Evolutionary conservation across 2,113 vertebrate species (phyloP), one percentile per base, ranked within the genome.

Genomic region (Melanerpes formicivorus): DNA sequence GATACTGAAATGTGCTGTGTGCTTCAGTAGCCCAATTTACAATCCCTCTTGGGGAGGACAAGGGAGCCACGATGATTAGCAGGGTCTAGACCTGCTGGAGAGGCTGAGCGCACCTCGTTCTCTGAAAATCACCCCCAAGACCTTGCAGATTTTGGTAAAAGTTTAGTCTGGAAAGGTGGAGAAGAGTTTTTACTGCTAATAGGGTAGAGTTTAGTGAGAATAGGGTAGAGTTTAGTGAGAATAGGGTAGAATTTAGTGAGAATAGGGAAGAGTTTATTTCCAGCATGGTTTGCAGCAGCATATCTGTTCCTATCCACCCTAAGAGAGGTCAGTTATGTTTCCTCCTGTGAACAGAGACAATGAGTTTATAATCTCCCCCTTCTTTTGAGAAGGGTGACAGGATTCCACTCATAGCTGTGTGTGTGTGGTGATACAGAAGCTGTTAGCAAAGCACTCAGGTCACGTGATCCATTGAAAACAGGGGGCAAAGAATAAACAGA

Each of bases 391-490:
- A n/a, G 3, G 19, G 30, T 40, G 50, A 65, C 32, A 80, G 37
- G 26, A 83, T 11, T 21, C 66, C 29, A 2, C 40, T 78, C 70
- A 30, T 3, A 16, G 18, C 32, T 22, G 8, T 77, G 42, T 7
- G 4, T 77, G 37, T 67, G 27, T 48, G n/a, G 88, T 30, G 13
- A 88, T 32, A 69, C 42, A 62, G 72, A 79, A 90, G 18, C 52
- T 79, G 34, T 64, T 64, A 90, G 40, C 63, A 96, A 92, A 74
- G 30, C 29, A 69, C 13, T 63, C 34, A 80, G 84, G 62, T 96
- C 89, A 84, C 25, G 76, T 0, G 27, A 58, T 55, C 72, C 37
- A 56, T 2, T 69, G 65, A 75, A 95, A 96, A 75, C 32, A 65
- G n/a, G 37, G 42, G 81, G 82, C 83, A 96, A 21, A 86, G 73